Base-by-base conservation (phyloP, 2,113 vertebrate species). In the Chrysemys picta region DNA sequence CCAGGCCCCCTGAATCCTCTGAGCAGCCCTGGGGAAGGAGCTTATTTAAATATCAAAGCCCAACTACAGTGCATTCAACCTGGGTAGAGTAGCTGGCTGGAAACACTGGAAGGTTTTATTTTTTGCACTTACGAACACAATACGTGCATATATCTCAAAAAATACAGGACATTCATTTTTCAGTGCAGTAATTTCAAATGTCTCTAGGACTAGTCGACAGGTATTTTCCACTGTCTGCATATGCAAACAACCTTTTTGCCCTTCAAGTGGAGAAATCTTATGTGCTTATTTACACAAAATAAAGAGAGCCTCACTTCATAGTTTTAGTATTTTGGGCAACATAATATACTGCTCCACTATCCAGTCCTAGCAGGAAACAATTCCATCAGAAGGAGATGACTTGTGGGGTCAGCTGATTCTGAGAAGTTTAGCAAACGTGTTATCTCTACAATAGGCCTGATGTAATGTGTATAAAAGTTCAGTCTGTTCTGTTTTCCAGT, bases 241-340 rank as follows among this genome's bases (percentile, higher is more conserved):
- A 93, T 92, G 59, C 75, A 69, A 76, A 17, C 92, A 97, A 97
- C 96, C 97, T 94, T 93, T 96, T 84, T 97, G 97, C 95, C 98
- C 98, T 98, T 98, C 88, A 91, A 93, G 80, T 54, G 31, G 82
- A 82, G 54, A 95, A 88, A 5, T 35, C 84, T 85, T 93, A 79
- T 42, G 76, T 85, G 16, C 95, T 97, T 98, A 97, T 99, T 99
- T 99, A 98, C 98, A 98, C 97, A 98, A 98, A 98, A 99, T 96
- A 99, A 82, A 97, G 92, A 52, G 84, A 88, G 94, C 62, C 87
- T 94, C 87, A 31, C 93, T 91, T 83, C 5, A 11, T 81, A 94
- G 89, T 87, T 96, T 96, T 94, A 97, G 84, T 98, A 97, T 98
- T 98, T 98, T 96, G 97, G 97, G 91, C 91, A 96, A 96, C 93